phyloP scores from a whole-genome alignment of 2,113 vertebrate species.

The Notarius lentiginosus region DNA sequence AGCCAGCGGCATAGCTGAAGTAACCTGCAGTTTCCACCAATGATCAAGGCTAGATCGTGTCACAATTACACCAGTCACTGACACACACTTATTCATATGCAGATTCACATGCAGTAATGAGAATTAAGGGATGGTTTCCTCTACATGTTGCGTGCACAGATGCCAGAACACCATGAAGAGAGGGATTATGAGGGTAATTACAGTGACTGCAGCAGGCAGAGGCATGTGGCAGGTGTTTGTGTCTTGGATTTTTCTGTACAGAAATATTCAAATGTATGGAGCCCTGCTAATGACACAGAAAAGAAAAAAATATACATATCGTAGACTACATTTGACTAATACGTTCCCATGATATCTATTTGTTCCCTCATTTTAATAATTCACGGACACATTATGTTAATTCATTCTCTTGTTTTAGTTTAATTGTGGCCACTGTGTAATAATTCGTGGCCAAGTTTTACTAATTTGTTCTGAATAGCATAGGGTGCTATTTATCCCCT shows the following conservation, averaged over 20 bases:
- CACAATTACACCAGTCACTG: background rate
- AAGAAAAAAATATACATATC: too few relatives aligned
- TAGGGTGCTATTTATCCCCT: too few relatives aligned
- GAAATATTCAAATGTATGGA: background rate
- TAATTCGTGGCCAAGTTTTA: too few relatives aligned
- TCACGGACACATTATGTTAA: too few relatives aligned
- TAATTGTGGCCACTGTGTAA: too few relatives aligned
- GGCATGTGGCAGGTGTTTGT: background rate
- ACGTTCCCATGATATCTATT: too few relatives aligned
- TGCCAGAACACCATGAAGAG: constrained; percentile 2
- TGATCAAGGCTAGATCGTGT: constrained; percentile 26
- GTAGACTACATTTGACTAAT: too few relatives aligned
- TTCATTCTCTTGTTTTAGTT: too few relatives aligned
- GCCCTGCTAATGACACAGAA: too few relatives aligned
- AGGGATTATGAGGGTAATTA: constrained; percentile 29
- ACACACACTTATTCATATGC: constrained; percentile 21
- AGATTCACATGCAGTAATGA: constrained; percentile 9
- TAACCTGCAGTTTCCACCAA: constrained; percentile 24
- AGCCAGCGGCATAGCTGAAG: background rate
- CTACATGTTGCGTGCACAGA: background rate
- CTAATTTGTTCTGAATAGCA: too few relatives aligned
- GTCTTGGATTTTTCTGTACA: background rate
- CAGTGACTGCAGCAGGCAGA: constrained; percentile 11
- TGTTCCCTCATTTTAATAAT: too few relatives aligned
- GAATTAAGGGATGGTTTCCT: constrained; percentile 3